Conservation (phyloP, 2,113 vertebrate species). For the Chauna torquata region DNA sequence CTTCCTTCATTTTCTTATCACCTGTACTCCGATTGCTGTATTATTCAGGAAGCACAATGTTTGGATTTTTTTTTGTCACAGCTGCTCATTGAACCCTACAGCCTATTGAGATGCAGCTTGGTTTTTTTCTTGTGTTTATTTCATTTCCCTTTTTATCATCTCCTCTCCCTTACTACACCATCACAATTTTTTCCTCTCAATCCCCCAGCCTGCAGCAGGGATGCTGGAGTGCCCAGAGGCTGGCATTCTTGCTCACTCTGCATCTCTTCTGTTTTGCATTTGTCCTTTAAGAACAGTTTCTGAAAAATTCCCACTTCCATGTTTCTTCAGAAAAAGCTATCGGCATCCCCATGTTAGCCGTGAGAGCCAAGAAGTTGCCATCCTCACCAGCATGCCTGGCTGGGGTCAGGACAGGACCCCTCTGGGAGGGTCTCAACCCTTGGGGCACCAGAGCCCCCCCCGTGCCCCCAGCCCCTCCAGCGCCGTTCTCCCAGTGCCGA, state of each 20-base stretch:
- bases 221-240: not conserved
- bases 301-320: not conserved
- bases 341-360: too few species aligned
- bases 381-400: rapidly evolving
- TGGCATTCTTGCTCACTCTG: not conserved
- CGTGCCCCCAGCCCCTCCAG: too few species aligned
- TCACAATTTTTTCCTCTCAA: rapidly evolving
- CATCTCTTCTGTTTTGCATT: not conserved
- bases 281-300: not conserved
- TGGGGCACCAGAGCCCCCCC: too few species aligned
- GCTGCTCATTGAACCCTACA: not conserved
- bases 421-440: not conserved
- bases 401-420: not conserved
- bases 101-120: not conserved
- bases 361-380: not conserved
- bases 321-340: not conserved
- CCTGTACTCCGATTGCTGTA: not conserved
- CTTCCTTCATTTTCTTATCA: not conserved
- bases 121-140: not conserved
- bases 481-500: not conserved
- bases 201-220: rapidly evolving
- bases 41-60: not conserved
- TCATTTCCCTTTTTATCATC: not conserved
- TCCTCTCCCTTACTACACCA: not conserved
- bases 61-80: not conserved